phyloP scores from a whole-genome alignment of 2,888 invertebrate genomes.

The Idaea dimidiata region DNA sequence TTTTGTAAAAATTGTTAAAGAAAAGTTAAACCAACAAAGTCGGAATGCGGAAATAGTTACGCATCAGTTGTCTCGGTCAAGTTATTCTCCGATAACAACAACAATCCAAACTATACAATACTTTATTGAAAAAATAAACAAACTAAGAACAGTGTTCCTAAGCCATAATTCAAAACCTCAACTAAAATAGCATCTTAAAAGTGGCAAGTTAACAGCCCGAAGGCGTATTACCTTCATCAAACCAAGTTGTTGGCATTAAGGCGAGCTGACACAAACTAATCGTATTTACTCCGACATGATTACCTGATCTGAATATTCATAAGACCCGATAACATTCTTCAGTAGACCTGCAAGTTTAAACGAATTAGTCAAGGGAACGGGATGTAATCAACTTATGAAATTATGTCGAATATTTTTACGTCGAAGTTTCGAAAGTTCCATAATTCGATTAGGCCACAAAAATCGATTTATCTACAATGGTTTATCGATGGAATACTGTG shows the following conservation, averaged over 20 bases:
- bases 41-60: conserved; percentile 6
- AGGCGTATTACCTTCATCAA: conserved; percentile 32
- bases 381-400: conserved; percentile 31
- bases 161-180: conserved; percentile 7
- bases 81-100: conserved; percentile 1
- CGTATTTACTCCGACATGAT: conserved; percentile 48
- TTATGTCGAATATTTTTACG: conserved; percentile 30
- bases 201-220: conserved; percentile 26
- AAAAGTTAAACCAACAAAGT: conserved; percentile 3
- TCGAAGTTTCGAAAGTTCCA: conserved; percentile 15
- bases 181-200: conserved; percentile 22
- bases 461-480: conserved; percentile 19
- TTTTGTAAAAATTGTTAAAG: too few relatives aligned
- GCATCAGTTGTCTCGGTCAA: conserved; percentile 1
- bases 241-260: conserved; percentile 30
- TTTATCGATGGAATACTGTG: neutral
- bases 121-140: conserved; percentile 13
- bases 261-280: conserved; percentile 49
- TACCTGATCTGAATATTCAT: conserved; percentile 56
- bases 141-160: neutral
- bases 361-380: conserved; percentile 35
- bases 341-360: conserved; percentile 41
- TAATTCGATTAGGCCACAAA: conserved; percentile 23
- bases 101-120: conserved; percentile 6
- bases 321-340: conserved; percentile 49